A percentile compares a stretch with the other conserved stretches of the same genome.
These are phyloP conservation scores for Agonopterix subpropinquella DNA, from an alignment of 2,888 invertebrate genomes.

Conservation along the genomic window DNA sequence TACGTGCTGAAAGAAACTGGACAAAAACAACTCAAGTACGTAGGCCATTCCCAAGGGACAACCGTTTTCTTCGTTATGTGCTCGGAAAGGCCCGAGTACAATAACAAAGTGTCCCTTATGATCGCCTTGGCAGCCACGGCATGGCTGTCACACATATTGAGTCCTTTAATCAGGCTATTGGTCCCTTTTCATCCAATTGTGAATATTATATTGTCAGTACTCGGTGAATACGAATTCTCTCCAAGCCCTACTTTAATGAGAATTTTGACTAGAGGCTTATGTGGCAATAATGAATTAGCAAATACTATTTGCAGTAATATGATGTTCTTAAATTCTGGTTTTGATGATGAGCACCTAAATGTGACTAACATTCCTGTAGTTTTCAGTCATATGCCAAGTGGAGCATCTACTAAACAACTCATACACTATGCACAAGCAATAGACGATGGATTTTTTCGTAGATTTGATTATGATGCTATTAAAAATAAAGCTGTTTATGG, in stretches of 20 bases:
- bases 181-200: conserved; percentile 30
- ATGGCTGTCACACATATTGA: conserved; percentile 55
- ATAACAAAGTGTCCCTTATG: conserved; percentile 70
- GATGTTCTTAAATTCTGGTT: conserved; percentile 15
- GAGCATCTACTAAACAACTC: conserved; percentile 57
- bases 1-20: conserved; percentile 74
- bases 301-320: conserved; percentile 3
- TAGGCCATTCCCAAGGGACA: conserved; percentile 84
- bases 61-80: conserved; percentile 76
- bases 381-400: conserved; percentile 33
- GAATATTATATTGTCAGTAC: background rate
- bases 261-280: background rate
- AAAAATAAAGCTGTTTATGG: conserved; percentile 20
- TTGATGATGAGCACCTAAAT: conserved; percentile 21
- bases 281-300: conserved; percentile 1
- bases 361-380: conserved; percentile 13
- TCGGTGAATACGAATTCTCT: background rate
- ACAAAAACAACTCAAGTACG: conserved; percentile 69
- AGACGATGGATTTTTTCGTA: conserved; percentile 19
- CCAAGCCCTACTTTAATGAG: background rate
- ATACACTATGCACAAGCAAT: conserved; percentile 29
- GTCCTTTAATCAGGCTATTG: conserved; percentile 45
- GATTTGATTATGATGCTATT: conserved; percentile 22
- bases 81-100: conserved; percentile 70
- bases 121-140: conserved; percentile 76